phyloP scores from a whole-genome alignment of 23 tunicate species.

The Oikopleura dioica region DNA sequence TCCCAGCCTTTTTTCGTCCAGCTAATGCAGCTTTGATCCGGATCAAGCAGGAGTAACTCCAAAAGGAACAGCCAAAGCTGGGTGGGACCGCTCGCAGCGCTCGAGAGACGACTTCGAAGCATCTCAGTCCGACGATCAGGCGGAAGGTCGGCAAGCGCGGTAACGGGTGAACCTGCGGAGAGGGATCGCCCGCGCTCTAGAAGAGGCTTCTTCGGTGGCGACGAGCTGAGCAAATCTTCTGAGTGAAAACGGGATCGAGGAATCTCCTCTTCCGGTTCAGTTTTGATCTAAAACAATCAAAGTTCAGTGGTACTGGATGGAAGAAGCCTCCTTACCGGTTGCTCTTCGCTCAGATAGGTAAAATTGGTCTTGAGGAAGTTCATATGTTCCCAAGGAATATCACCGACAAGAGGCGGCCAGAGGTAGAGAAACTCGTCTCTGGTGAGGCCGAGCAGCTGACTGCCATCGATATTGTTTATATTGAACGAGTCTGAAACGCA shows the following conservation, averaged over 20 bases:
- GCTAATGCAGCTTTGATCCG: slow-evolving; percentile 43
- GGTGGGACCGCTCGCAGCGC: neutral
- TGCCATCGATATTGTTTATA: neutral
- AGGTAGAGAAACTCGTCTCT: neutral
- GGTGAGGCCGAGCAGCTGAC: neutral
- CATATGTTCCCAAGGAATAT: slow-evolving; percentile 10
- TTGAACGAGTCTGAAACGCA: neutral
- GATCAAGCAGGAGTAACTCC: slow-evolving; percentile 40
- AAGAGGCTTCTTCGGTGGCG: neutral
- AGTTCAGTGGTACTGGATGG: neutral
- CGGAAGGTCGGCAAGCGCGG: neutral
- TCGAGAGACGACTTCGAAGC: neutral
- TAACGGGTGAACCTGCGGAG: neutral
- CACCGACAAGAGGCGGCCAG: slow-evolving; percentile 12
- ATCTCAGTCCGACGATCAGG: neutral
- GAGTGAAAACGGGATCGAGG: too few relatives aligned
- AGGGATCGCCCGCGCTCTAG: neutral
- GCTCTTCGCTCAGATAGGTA: too few relatives aligned
- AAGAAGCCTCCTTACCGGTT: too few relatives aligned
- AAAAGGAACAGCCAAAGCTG: slow-evolving; percentile 91
- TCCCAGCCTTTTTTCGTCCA: slow-evolving; percentile 88
- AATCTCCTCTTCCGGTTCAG: too few relatives aligned
- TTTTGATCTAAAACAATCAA: neutral
- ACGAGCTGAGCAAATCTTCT: too few relatives aligned
- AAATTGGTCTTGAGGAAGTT: neutral